Conservation (phyloP, 2,113 vertebrate genomes). For the Odocoileus virginianus region DNA sequence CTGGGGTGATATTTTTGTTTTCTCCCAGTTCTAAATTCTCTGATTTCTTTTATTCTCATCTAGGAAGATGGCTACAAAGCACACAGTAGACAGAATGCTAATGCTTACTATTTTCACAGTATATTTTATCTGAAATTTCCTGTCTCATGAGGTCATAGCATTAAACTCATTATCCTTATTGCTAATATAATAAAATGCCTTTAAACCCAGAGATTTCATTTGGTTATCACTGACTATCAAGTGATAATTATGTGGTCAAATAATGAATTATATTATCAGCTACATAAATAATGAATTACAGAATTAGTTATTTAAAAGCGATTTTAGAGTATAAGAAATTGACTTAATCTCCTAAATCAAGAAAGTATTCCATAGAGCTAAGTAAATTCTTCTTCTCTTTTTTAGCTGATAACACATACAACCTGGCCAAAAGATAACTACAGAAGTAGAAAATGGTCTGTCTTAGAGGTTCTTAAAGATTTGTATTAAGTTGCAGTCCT, state of each 20-base stretch:
- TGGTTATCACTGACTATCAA: background rate
- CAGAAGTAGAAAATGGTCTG: background rate
- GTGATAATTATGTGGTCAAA: slow-evolving; percentile 23
- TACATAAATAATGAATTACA: slow-evolving; percentile 32
- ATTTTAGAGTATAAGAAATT: background rate
- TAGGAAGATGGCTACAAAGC: background rate
- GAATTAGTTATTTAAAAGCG: background rate
- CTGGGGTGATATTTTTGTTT: background rate
- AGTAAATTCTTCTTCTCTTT: background rate
- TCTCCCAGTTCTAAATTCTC: background rate
- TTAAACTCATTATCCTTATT: background rate
- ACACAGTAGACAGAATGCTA: background rate
- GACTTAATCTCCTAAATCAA: background rate
- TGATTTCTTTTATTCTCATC: background rate
- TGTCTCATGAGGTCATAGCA: background rate
- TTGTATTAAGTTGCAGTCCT: background rate
- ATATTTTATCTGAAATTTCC: background rate
- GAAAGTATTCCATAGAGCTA: background rate
- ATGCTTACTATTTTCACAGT: background rate
- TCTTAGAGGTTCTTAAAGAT: background rate
- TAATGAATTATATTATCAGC: slow-evolving; percentile 1
- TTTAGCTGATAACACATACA: background rate
- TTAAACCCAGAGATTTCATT: slow-evolving; percentile 22
- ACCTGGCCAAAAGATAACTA: background rate
- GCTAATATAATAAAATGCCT: background rate